Evolutionary conservation across 2,888 invertebrate genomes (phyloP).

Genomic region (Eristalinus aeneus): DNA sequence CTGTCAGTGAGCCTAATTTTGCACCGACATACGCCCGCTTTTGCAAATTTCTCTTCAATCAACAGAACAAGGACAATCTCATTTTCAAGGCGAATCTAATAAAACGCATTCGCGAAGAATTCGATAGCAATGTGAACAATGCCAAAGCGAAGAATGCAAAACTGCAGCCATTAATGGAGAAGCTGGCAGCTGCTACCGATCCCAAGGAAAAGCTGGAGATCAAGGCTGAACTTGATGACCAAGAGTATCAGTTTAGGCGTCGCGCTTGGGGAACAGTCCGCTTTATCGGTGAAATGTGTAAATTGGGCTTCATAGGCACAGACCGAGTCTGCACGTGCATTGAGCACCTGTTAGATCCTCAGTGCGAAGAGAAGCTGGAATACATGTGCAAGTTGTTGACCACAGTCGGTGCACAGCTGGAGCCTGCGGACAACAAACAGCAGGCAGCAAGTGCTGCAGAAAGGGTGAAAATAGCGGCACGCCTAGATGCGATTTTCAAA

Average conservation of each 20-base stretch:
- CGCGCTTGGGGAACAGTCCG: slow-evolving; percentile 79
- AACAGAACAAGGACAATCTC: slow-evolving; percentile 76
- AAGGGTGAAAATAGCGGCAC: slow-evolving; percentile 7
- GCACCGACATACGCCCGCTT: slow-evolving; percentile 79
- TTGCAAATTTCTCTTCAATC: slow-evolving; percentile 78
- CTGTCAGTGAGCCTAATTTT: slow-evolving; percentile 78
- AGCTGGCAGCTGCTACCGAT: slow-evolving; percentile 74
- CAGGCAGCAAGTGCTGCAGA: slow-evolving; percentile 67
- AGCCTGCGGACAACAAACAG: slow-evolving; percentile 67
- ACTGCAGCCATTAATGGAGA: slow-evolving; percentile 76
- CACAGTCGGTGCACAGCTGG: slow-evolving; percentile 77
- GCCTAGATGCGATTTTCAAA: slow-evolving; percentile 24
- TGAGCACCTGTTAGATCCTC: slow-evolving; percentile 76
- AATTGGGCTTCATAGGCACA: slow-evolving; percentile 75
- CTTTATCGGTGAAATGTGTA: slow-evolving; percentile 78
- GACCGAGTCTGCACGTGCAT: slow-evolving; percentile 76
- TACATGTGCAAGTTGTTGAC: slow-evolving; percentile 79
- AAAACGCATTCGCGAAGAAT: slow-evolving; percentile 77
- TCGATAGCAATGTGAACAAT: slow-evolving; percentile 78
- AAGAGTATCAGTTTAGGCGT: slow-evolving; percentile 78
- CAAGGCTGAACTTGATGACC: slow-evolving; percentile 77
- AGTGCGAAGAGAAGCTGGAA: slow-evolving; percentile 78
- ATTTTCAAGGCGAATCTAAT: slow-evolving; percentile 75
- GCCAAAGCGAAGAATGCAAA: slow-evolving; percentile 77
- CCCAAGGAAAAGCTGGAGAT: slow-evolving; percentile 75